phyloP scores from a whole-genome alignment of 2,113 vertebrate species.

The Ramphastos sulfuratus region DNA sequence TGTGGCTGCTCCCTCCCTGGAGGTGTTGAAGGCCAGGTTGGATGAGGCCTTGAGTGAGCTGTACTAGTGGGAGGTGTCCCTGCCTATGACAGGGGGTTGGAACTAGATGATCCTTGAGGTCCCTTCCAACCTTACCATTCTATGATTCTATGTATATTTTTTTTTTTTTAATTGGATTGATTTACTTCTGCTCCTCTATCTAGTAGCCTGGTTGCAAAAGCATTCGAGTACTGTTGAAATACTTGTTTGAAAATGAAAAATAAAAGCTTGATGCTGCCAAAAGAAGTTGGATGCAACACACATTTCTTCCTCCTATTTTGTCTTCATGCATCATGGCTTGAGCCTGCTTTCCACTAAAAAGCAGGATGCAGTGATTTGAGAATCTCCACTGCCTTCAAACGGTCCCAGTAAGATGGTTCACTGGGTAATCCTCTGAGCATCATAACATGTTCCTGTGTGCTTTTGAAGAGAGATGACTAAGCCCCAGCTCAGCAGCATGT shows the following conservation, averaged over 20 bases:
- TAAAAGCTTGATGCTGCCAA: not conserved
- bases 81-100: too few species aligned
- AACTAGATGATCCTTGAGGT: too few species aligned
- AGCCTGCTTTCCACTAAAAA: not conserved
- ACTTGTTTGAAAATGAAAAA: not conserved
- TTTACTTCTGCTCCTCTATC: constrained; percentile 6
- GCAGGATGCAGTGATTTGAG: not conserved
- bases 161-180: not conserved
- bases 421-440: not conserved
- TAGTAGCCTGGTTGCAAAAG: not conserved
- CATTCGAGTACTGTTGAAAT: not conserved
- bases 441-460: not conserved
- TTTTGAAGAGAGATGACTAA: not conserved
- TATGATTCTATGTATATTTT: too few species aligned
- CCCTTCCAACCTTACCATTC: too few species aligned
- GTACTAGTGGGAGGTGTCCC: too few species aligned
- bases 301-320: not conserved
- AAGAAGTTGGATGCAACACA: accelerated
- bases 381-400: not conserved
- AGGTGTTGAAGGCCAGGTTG: too few species aligned
- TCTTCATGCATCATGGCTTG: accelerated
- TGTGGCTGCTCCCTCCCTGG: too few species aligned
- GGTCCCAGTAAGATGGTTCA: not conserved
- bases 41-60: too few species aligned
- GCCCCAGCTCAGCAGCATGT: not conserved